Percentiles rank a stretch among this genome's conserved stretches.
Evolutionary conservation across 2,797 vertebrate species (phyloP).

Genomic region (Anas capensis): DNA sequence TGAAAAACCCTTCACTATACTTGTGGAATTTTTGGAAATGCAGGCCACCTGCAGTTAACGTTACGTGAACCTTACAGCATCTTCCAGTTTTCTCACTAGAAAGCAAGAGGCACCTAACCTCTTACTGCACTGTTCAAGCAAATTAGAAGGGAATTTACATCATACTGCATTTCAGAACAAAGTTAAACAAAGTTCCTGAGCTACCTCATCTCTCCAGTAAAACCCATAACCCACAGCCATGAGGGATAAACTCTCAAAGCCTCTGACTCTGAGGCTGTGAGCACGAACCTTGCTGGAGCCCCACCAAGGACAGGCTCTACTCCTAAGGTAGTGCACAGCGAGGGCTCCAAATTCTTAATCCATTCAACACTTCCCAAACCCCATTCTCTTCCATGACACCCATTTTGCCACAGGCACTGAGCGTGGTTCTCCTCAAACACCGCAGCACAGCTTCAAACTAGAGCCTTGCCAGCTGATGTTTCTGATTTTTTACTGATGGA

Average conservation of each 20-base stretch:
- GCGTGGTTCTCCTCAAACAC: neutral
- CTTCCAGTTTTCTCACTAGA: neutral
- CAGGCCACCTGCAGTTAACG: neutral
- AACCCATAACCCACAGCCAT: neutral
- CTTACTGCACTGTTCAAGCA: neutral
- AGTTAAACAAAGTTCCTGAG: neutral
- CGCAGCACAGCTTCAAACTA: neutral
- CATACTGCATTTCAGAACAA: neutral
- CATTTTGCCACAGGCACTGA: fast-evolving
- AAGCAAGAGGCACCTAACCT: neutral
- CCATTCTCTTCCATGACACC: neutral
- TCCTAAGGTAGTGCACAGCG: neutral
- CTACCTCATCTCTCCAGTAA: neutral
- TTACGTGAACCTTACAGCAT: neutral
- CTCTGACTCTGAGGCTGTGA: neutral
- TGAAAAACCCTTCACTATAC: neutral
- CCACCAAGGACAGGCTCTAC: fast-evolving
- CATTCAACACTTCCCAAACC: neutral
- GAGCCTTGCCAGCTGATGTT: neutral
- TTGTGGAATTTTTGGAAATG: neutral
- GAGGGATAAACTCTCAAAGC: fast-evolving
- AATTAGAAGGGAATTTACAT: fast-evolving
- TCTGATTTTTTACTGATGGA: fast-evolving
- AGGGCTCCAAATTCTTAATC: neutral
- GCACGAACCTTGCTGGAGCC: neutral